Evolutionary conservation across 2,113 vertebrate species (phyloP).

Genomic region (Oryzias curvinotus): DNA sequence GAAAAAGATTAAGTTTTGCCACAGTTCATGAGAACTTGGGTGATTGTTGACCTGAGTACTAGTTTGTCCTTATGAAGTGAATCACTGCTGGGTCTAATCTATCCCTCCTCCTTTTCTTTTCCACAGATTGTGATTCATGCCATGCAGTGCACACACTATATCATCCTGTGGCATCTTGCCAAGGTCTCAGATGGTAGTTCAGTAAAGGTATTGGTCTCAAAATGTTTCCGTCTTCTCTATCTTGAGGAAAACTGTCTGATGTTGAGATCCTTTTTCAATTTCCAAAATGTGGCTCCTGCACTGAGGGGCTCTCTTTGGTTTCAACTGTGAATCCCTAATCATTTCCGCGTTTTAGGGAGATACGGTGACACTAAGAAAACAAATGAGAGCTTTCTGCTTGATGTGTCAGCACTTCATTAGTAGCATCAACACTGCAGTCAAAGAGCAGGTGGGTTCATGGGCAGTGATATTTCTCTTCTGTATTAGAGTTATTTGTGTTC

Average conservation of each 20-base stretch:
- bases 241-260: too few species aligned
- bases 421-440: slow-evolving; percentile 93
- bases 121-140: slow-evolving; percentile 94
- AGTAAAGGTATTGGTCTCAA: slow-evolving; percentile 80
- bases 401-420: slow-evolving; percentile 96
- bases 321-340: background rate
- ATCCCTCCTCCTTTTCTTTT: background rate
- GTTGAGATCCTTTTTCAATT: too few species aligned
- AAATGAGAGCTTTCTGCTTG: slow-evolving; percentile 95
- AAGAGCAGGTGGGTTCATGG: slow-evolving; percentile 86
- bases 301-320: too few species aligned
- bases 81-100: too few species aligned
- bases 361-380: slow-evolving; percentile 89
- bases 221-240: background rate
- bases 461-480: background rate
- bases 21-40: too few species aligned
- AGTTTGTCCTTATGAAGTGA: too few species aligned
- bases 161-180: slow-evolving; percentile 95
- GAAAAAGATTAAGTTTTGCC: too few species aligned
- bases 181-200: slow-evolving; percentile 91
- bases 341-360: slow-evolving; percentile 80
- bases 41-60: too few species aligned
- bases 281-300: too few species aligned
- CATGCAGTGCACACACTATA: slow-evolving; percentile 96
- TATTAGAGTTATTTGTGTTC: background rate